Percentiles rank a stretch among this genome's conserved stretches.
Evolutionary conservation across 2,888 invertebrate genomes (phyloP).

Genomic region (Melipona beecheii): DNA sequence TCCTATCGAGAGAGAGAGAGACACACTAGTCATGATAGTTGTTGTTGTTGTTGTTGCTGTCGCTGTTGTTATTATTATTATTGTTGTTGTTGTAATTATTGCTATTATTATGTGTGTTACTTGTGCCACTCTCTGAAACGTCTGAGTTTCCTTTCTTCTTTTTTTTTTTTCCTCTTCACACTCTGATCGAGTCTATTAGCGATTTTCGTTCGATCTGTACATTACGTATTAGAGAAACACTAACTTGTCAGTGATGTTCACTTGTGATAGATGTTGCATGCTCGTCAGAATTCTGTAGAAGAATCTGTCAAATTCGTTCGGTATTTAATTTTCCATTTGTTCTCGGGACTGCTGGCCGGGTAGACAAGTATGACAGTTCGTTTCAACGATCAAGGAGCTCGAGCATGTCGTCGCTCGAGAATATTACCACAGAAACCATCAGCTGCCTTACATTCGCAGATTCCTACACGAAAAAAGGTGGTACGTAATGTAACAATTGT

Average conservation of each 20-base stretch:
- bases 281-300: slow-evolving; percentile 10
- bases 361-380: slow-evolving; percentile 98
- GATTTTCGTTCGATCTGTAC: slow-evolving; percentile 37
- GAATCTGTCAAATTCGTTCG: slow-evolving; percentile 6
- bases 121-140: slow-evolving; percentile 50
- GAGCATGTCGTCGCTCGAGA: slow-evolving; percentile 98
- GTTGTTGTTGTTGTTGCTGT: slow-evolving; percentile 74
- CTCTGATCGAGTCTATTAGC: slow-evolving; percentile 48
- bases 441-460: slow-evolving; percentile 98
- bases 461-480: slow-evolving; percentile 96
- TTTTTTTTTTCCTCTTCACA: slow-evolving; percentile 10
- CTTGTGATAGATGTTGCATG: slow-evolving; percentile 45
- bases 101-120: slow-evolving; percentile 64
- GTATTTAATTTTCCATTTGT: slow-evolving; percentile 69
- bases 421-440: slow-evolving; percentile 97
- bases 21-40: slow-evolving; percentile 69
- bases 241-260: slow-evolving; percentile 53
- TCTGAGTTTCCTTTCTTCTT: slow-evolving; percentile 21
- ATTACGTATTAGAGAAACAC: slow-evolving; percentile 41
- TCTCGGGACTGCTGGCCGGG: slow-evolving; percentile 88
- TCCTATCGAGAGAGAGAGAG: slow-evolving; percentile 37
- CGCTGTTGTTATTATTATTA: slow-evolving; percentile 67
- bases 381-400: slow-evolving; percentile 98
- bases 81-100: slow-evolving; percentile 69
- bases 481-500: slow-evolving; percentile 85